These are phyloP conservation scores for Alcis repandata DNA, from an alignment of 2,888 invertebrate genomes.

Conservation along the genomic window DNA sequence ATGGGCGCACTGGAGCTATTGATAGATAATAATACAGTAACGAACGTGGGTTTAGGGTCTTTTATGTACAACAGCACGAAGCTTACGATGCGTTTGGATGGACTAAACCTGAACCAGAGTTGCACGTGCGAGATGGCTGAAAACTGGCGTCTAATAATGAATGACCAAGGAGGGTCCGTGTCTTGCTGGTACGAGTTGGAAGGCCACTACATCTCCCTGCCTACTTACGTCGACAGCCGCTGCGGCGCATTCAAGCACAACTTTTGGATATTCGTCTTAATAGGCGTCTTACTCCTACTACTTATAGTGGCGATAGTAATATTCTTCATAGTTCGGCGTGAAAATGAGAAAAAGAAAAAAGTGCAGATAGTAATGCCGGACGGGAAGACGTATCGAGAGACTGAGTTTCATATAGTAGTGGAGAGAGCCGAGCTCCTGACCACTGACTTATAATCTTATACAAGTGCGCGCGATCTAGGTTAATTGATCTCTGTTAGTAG, in stretches of 20 bases:
- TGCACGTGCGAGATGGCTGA: constrained; percentile 86
- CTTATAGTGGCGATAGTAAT: constrained; percentile 80
- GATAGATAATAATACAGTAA: constrained; percentile 89
- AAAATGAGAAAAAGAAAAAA: constrained; percentile 87
- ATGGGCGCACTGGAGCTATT: constrained; percentile 82
- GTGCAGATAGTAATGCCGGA: constrained; percentile 92
- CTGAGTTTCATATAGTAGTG: constrained; percentile 94
- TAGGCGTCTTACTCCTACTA: constrained; percentile 79
- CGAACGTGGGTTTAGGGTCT: constrained; percentile 84
- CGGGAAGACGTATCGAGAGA: constrained; percentile 93
- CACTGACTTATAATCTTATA: constrained; percentile 88
- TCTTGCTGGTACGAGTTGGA: constrained; percentile 79
- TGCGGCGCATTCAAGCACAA: constrained; percentile 78
- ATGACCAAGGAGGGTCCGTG: constrained; percentile 71
- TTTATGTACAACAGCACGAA: constrained; percentile 86
- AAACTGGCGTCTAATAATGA: constrained; percentile 70
- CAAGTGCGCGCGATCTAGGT: constrained; percentile 22
- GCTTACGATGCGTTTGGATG: constrained; percentile 85
- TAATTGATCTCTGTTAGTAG: constrained; percentile 54
- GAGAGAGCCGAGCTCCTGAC: constrained; percentile 94
- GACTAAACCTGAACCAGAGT: constrained; percentile 85
- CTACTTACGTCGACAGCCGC: constrained; percentile 73
- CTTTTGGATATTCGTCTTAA: constrained; percentile 81
- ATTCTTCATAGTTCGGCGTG: constrained; percentile 76
- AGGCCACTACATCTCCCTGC: constrained; percentile 71